Evolutionary conservation across 2,797 vertebrate genomes (phyloP), one percentile per base, ranked within the genome.

Genomic region (Enteromius anoplus): DNA sequence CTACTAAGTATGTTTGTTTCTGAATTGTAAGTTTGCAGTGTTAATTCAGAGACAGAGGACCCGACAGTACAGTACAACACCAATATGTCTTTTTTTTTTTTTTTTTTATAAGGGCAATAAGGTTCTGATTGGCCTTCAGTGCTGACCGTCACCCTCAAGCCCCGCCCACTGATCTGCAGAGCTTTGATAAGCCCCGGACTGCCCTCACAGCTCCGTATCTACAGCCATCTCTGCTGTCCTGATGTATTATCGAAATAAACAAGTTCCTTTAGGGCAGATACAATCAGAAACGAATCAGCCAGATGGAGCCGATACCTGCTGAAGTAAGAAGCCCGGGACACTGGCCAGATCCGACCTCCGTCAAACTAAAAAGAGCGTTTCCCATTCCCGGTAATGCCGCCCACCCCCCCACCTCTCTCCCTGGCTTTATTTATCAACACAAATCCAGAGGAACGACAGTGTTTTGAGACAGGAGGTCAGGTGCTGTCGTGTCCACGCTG

Each of bases 161-260:
- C 78, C 81, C 85, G 37, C 78, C 78, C 75, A 80, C 32, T 58
- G 75, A 5, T 23, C 86, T 58, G 86, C 84, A 81, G 83, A 89
- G 86, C 34, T 62, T 72, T 91, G 90, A 93, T 93, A 92, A 90
- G 47, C 42, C 80, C 49, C 47, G 82, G 80, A 70, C 83, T 89
- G 82, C 77, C 87, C 82, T 87, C 88, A 82, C 86, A 89, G 90
- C 88, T 68, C 77, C 88, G 10, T 88, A 94, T 94, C 92, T 89
- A 58, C 66, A 81, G 71, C 88, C 87, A 92, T 93, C 88, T 51
- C 85, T 88, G 85, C 85, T 86, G 84, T 88, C 89, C 88, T 92
- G 91, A 92, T 92, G 91, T 86, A 89, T 89, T 92, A 88, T 87
- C 86, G 89, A 91, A 92, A 93, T 91, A 92, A 92, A 92, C 88